Base-by-base conservation (phyloP, 2,113 vertebrate genomes). In the Gadus macrocephalus region DNA sequence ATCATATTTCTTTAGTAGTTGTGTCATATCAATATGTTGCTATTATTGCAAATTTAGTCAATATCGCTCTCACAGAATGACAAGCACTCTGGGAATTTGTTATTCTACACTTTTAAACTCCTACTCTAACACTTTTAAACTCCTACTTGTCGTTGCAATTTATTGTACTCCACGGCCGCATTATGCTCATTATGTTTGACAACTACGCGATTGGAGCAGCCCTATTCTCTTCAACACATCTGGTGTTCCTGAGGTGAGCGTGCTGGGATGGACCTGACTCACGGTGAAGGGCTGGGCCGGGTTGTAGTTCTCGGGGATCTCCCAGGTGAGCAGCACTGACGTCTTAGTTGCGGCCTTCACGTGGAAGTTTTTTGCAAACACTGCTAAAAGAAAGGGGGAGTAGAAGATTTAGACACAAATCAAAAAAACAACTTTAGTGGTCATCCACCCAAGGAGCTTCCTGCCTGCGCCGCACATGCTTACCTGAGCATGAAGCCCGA, bases 291-390 rank as follows among this genome's bases (percentile, higher is more conserved):
- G 96, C 85, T 98, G 94, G n/a, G 96, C 96, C 27, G 96, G 94
- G 86, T 98, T 98, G 88, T 99, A 99, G 88, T 95, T 98, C 82
- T 98, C 96, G 65, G 97, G 97, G 90, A 98, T 98, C 87, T 99
- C 97, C 97, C 97, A 99, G 11, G 94, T 98, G 61, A 99, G 91
- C 79, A 98, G 87, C 81, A 98, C 97, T 0, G 97, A 98, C 6
- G 97, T 95, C 94, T 98, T 98, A 95, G 96, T 99, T 83, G 98
- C 97, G 85, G 96, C 96, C 94, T 94, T 99, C 89, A 99, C 97
- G 83, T 98, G 96, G 89, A 99, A 99, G 91, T 99, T 99, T 95
- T 99, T 99, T 98, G 97, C 97, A 93, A 99, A 99, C 96, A 98
- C 97, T 99, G 97, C 97, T 99, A 99, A 97, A 93, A 96, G 92